These are phyloP conservation scores for Alviniconcha strummeri DNA, from an alignment of 2,888 invertebrate species.

Conservation along the genomic window DNA sequence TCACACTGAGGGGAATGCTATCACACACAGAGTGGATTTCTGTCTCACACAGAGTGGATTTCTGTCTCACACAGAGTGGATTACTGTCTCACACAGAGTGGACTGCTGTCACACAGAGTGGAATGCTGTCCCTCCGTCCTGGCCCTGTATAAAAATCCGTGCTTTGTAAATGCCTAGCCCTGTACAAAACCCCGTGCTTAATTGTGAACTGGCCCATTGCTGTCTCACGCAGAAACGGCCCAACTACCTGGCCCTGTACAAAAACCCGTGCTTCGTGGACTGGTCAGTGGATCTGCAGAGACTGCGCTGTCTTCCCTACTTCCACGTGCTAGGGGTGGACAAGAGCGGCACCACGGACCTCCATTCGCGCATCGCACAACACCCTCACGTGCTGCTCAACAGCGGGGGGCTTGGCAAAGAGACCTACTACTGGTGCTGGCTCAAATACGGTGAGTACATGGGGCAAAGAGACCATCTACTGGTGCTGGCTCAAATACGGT, in stretches of 20 bases:
- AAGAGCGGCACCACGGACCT: conserved; percentile 63
- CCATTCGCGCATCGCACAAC: conserved; percentile 46
- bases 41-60: no score
- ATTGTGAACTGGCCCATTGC: no score
- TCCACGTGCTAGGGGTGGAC: conserved; percentile 61
- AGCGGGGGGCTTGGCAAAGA: conserved; percentile 53
- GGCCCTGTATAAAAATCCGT: no score
- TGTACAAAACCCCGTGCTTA: no score
- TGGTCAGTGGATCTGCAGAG: neutral
- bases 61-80: no score
- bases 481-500: neutral
- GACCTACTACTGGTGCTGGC: conserved; percentile 62
- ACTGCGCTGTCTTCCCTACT: conserved; percentile 59
- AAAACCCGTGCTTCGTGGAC: conserved; percentile 57
- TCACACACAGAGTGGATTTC: no score
- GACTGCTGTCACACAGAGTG: no score
- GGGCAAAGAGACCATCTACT: neutral
- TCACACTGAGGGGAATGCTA: no score
- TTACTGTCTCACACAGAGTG: no score
- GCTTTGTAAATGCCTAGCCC: no score
- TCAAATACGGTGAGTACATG: conserved; percentile 49
- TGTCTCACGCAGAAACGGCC: conserved; percentile 41
- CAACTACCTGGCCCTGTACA: conserved; percentile 43
- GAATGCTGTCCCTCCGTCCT: no score
- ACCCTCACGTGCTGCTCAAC: conserved; percentile 53